A percentile compares a stretch with the other conserved stretches of the same genome.
These are phyloP conservation scores for Cephus spinipes DNA, from an alignment of 2,888 invertebrate genomes.

Conservation along the genomic window DNA sequence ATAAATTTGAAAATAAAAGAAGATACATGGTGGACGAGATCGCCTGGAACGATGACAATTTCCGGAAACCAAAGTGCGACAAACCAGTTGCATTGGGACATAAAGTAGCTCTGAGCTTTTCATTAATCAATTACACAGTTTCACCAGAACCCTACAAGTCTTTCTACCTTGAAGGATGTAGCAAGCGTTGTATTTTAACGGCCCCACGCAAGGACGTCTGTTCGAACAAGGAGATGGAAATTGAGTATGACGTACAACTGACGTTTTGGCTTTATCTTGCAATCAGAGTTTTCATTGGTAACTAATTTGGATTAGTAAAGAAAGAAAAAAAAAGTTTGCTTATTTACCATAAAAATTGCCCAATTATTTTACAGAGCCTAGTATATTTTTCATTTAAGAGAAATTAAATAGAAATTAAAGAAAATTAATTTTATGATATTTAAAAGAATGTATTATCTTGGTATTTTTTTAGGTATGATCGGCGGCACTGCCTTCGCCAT, in stretches of 20 bases:
- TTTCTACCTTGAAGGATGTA: conserved; percentile 68
- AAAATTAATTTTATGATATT: not conserved
- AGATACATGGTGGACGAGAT: conserved; percentile 22
- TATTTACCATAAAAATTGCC: not conserved
- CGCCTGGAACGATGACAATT: conserved; percentile 32
- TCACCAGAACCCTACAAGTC: conserved; percentile 60
- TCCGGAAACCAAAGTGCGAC: conserved; percentile 39
- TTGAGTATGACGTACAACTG: conserved; percentile 74
- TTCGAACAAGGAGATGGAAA: conserved; percentile 70
- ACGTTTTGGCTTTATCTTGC: conserved; percentile 81
- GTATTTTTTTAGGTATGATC: conserved; percentile 73
- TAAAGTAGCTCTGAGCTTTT: conserved; percentile 64
- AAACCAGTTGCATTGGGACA: conserved; percentile 64
- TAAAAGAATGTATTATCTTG: not conserved
- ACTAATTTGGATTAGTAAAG: conserved; percentile 18
- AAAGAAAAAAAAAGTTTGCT: not conserved
- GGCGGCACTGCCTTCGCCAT: conserved; percentile 82
- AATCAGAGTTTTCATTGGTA: conserved; percentile 69
- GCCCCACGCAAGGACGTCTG: conserved; percentile 72
- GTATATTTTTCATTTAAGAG: not conserved
- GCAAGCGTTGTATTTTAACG: conserved; percentile 72
- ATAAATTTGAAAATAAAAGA: conserved; percentile 34
- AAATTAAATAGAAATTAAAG: not conserved
- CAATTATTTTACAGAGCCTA: not conserved
- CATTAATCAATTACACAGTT: conserved; percentile 60